Evolutionary conservation across 2,888 invertebrate genomes (phyloP), one percentile per base, ranked within the genome.

Genomic region (Caenorhabditis sinica): DNA sequence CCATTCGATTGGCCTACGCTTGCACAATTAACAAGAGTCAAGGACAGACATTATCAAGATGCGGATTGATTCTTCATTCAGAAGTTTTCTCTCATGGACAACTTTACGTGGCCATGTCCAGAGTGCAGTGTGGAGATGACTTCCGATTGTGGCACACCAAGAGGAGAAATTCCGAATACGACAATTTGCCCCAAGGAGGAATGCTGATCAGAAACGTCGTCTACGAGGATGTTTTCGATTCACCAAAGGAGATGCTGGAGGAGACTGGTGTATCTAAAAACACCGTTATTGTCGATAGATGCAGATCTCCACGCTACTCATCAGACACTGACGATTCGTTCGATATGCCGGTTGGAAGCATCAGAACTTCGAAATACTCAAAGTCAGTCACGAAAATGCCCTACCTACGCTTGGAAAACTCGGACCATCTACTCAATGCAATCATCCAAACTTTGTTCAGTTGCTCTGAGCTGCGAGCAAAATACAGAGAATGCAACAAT

Each of bases 11-110:
- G 8, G 90, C 91, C 17, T 93, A 89, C 86, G 91, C 90, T 9
- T 89, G 90, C 85, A 91, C 91, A 1, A 90, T 91, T 11, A 92
- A 91, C 60, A 92, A 93, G 75, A 87, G 91, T 6, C 93, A 92
- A 73, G 93, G 93, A 0, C 92, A 82, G 36, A 88, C 88, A 17
- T 61, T 90, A 0, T 51, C 74, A 17, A 40, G 61, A 53, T 71
- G 86, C 13, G 90, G 89, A 11, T 30, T 89, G 13, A 17, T 85
- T 20, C 63, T 89, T 2, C 49, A 71, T 28, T 30, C 15, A 0
- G 56, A 71, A 23, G 83, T 85, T 28, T 92, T 92, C 71, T 58
- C 90, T 0, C 91, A 92, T 83, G 90, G 90, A 0, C 92, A 92
- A 60, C 80, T 92, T 15, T 91, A 91, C 76, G 92, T 92, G 0